phyloP scores from a whole-genome alignment of 2,888 invertebrate genomes.

The Margaritifera margaritifera region DNA sequence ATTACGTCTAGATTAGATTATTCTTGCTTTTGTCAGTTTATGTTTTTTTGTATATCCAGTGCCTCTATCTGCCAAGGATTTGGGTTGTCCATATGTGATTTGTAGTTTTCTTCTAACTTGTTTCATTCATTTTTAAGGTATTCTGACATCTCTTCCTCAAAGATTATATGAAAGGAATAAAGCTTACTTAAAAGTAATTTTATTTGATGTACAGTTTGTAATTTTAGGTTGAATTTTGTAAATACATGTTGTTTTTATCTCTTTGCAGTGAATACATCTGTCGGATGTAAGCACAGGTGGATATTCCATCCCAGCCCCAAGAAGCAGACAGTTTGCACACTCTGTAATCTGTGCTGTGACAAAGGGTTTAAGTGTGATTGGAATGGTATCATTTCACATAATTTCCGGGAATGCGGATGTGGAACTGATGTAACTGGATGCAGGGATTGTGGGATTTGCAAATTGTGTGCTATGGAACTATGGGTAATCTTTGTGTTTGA shows the following conservation, averaged over 20 bases:
- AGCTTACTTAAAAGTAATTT: too few relatives aligned
- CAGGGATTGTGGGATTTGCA: constrained; percentile 60
- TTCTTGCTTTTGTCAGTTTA: too few relatives aligned
- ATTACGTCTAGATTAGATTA: too few relatives aligned
- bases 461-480: constrained; percentile 49
- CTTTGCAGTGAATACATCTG: constrained; percentile 56
- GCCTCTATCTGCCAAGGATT: too few relatives aligned
- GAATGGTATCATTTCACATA: constrained; percentile 50
- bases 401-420: constrained; percentile 53
- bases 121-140: too few relatives aligned
- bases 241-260: not conserved
- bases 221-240: too few relatives aligned
- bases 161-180: too few relatives aligned
- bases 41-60: too few relatives aligned
- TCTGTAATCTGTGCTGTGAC: constrained; percentile 58
- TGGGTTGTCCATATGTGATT: too few relatives aligned
- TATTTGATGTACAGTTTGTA: too few relatives aligned
- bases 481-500: constrained; percentile 47
- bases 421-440: constrained; percentile 51
- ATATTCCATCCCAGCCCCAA: constrained; percentile 19
- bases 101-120: too few relatives aligned
- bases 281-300: constrained; percentile 61
- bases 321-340: constrained; percentile 55
- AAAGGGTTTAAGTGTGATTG: constrained; percentile 49
- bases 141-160: too few relatives aligned